Evolutionary conservation across 2,888 invertebrate genomes (phyloP), one percentile per base, ranked within the genome.

Genomic region (Polia nebulosa): DNA sequence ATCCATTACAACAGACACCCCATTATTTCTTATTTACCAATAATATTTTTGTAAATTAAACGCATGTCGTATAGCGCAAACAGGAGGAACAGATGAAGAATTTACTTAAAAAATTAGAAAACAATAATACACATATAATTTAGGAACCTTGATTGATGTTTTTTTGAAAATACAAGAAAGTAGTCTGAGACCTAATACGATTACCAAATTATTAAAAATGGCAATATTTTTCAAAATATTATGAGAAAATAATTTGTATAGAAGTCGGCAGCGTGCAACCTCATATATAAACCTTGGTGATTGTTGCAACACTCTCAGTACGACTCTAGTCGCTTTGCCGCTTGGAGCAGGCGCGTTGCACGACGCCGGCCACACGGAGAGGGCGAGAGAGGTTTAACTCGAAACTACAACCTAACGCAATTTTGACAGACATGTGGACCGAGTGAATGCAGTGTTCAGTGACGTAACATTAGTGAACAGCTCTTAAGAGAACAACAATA

Each of bases 281-380:
- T 94, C 90, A 95, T 95, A 95, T 95, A 94, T 95, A 95, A 95
- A 92, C 93, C 92, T 94, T 93, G 93, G 92, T 85, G 90, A 88
- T 88, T 88, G 94, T 95, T 95, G 93, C 94, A 94, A 95, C 93
- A 95, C 92, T 88, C 92, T 95, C 96, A 96, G 96, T 96, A 92
- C 93, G 95, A 93, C 96, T 96, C 96, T 96, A 96, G 96, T 96
- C 96, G 96, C 96, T 95, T 95, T 96, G 96, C 96, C 96, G 96
- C 90, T 95, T 93, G 95, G 95, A 93, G 85, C 94, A 90, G 94
- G 95, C 93, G 93, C 93, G 92, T 91, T 80, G 59, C 69, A 89
- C 90, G 91, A 90, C 91, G 94, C 94, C 94, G 92, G 89, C 93
- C 93, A 92, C 90, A 93, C 95, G 95, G 96, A 95, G 94, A 96